Base-by-base conservation (phyloP, 2,113 vertebrate species). In the Cavia porcellus region DNA sequence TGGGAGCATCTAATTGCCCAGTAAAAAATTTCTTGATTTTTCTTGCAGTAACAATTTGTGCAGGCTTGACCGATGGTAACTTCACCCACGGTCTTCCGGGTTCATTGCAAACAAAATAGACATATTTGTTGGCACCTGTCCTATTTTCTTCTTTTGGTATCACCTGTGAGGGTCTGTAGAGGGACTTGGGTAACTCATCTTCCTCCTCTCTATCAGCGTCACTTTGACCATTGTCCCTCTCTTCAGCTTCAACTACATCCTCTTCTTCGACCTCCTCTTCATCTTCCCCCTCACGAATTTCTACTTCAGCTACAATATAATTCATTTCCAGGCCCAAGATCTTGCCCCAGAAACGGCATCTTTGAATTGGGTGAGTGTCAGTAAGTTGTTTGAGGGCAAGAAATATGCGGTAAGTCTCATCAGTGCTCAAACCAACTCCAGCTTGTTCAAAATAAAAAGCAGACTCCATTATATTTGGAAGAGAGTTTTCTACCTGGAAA, bases 311-410 rank as follows among this genome's bases (percentile, higher is more conserved):
- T 84, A 99, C 94, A 86, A 99, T 98, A 45, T 99, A 99, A 98
- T 98, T 99, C 96, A 97, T 98, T 90, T 99, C 98, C 42, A 97
- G 98, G 24, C 99, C 99, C 91, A 99, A 95, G 92, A 99, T 99
- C 97, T 99, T 99, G 11, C 99, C 99, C 99, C 99, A 99, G 96
- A 99, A 99, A 66, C 99, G 98, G 94, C 99, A 99, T 59, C 70
- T 99, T 83, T 98, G 99, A 87, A 99, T 97, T 30, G 98, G 98
- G 55, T 99, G 99, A 0, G 95, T 98, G 68, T 98, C 99, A 35
- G 99, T 97, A 17, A 99, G 98, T 35, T 99, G 99, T 93, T 99
- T 99, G 88, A 99, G 98, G 8, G 99, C 99, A 70, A 99, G 99
- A 90, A 99, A 98, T 97, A 99, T 96, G 72, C 98, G 99, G n/a